phyloP scores from a whole-genome alignment of 2,113 vertebrate species.

The Epinephelus fuscoguttatus region DNA sequence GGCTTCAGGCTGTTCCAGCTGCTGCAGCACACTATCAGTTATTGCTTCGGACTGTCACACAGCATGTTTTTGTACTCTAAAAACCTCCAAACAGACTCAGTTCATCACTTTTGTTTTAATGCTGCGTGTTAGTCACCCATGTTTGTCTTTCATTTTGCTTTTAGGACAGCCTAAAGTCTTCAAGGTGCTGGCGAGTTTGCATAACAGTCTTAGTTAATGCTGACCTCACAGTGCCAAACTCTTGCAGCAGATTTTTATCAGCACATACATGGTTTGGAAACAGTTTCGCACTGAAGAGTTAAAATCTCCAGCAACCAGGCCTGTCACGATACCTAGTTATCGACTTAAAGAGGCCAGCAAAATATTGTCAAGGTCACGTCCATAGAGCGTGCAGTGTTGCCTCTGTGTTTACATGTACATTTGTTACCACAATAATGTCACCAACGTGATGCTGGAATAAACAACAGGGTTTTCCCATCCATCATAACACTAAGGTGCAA shows the following conservation, averaged over 20 bases:
- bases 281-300: too few species aligned
- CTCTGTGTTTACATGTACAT: too few species aligned
- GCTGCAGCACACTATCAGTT: background rate
- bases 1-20: background rate
- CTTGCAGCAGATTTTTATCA: background rate
- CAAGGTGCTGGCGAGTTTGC: background rate
- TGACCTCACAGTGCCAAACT: background rate
- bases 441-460: too few species aligned
- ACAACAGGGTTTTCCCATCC: too few species aligned
- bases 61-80: constrained; percentile 4
- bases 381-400: too few species aligned
- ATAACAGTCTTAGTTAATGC: background rate
- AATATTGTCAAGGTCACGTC: too few species aligned
- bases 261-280: background rate
- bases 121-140: background rate
- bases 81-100: background rate
- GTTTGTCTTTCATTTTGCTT: constrained; percentile 30
- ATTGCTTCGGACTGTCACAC: background rate
- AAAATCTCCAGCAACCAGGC: too few species aligned
- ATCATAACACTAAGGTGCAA: too few species aligned
- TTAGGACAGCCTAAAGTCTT: constrained; percentile 10
- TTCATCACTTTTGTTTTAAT: background rate
- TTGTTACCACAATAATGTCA: too few species aligned
- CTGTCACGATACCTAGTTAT: too few species aligned
- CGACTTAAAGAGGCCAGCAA: too few species aligned